Conservation (phyloP, 2,113 vertebrate genomes). For the Myotis brandtii region DNA sequence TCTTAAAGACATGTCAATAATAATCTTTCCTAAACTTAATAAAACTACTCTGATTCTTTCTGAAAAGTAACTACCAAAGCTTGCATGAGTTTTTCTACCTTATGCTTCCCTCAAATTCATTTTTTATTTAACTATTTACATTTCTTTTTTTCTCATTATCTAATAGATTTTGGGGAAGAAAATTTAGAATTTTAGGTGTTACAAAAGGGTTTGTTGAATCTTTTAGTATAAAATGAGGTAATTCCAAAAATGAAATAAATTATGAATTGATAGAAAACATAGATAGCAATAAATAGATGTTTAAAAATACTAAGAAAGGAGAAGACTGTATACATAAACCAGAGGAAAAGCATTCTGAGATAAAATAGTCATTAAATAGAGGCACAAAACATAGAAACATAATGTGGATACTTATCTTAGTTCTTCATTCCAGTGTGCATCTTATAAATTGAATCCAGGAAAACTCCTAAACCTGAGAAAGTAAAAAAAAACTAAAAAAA, state of each 20-base stretch:
- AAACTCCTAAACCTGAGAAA: background rate
- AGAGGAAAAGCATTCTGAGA: background rate
- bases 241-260: background rate
- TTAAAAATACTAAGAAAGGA: background rate
- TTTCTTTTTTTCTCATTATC: background rate
- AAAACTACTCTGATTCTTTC: background rate
- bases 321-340: background rate
- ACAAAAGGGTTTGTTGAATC: background rate
- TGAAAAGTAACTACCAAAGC: background rate
- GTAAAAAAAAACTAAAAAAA: background rate
- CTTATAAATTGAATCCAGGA: background rate
- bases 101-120: background rate
- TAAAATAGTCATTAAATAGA: background rate
- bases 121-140: slow-evolving; percentile 11
- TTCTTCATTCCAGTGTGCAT: background rate
- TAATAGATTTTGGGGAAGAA: background rate
- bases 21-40: slow-evolving; percentile 36
- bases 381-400: background rate
- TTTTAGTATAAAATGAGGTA: slow-evolving; percentile 16
- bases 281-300: background rate
- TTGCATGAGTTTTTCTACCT: background rate
- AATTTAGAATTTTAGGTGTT: slow-evolving; percentile 3
- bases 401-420: background rate
- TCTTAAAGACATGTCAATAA: background rate
- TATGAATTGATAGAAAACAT: background rate